Base-by-base conservation (phyloP, 2,797 vertebrate species). In the Gymnothorax reevesii region DNA sequence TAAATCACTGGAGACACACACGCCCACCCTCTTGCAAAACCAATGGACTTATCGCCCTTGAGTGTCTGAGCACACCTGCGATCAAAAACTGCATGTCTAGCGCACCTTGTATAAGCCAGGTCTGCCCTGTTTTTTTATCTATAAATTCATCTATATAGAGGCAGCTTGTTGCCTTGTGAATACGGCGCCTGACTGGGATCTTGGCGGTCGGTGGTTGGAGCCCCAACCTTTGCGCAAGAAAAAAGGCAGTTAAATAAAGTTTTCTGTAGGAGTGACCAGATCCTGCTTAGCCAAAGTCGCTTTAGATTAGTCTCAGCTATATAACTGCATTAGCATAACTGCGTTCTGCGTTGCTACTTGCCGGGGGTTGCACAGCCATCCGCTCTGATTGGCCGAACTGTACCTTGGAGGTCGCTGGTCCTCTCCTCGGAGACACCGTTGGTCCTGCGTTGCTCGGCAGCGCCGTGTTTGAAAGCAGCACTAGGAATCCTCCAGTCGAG, bases 401-500 rank as follows among this genome's bases (percentile, higher is more conserved):
- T 84, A 99, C 98, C 98, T 95, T 97, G 97, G 90, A 92, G 93
- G 49, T 98, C 97, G 13, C 94, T 88, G 87, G 87, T 90, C 84
- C 93, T 93, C 52, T 98, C 97, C 1, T 94, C 87, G 0, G 94
- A 88, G 84, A 97, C 85, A 79, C 95, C 95, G 12, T 97, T 97
- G 87, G 96, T 95, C 93, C 95, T 96, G 88, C 96, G 97, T 88
- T 96, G 93, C 17, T 97, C 97, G 0, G 93, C 97, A 0, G 93
- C 96, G 92, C 94, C 96, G 89, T 97, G 97, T 89, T 97, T 96
- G 82, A 97, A 94, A 79, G 97, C 95, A 0, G 96, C 96, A 0
- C 96, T 89, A 2, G 97, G 96, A 86, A 98, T 96, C 87, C 97
- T 97, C 93, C 97, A 97, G 89, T 97, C 97, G 27, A 96, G 93